Evolutionary conservation across 2,888 invertebrate genomes (phyloP), one percentile per base, ranked within the genome.

Genomic region (Aethes cnicana): DNA sequence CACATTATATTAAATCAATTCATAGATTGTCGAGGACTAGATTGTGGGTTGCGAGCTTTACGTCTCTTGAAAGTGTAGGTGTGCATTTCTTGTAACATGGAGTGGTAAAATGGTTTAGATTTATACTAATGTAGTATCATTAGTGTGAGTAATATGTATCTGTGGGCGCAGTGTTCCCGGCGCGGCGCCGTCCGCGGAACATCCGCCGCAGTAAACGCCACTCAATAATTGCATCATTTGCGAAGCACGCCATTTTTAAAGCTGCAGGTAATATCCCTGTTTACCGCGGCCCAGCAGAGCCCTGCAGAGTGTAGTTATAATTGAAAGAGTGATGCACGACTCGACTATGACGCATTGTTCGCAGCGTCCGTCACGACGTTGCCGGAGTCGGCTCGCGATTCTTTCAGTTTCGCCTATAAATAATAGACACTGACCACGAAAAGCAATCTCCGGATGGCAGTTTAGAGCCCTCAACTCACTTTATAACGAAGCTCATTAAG

Each of bases 401-500:
- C 78, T 75, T 80, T 77, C 69, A 74, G 78, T 77, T 82, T 81
- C 67, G 62, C 75, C 76, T 80, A 84, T 85, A 85, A 85, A 84
- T 81, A 84, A 81, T 77, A 83, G 76, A 77, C 72, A 68, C 77
- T 77, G 75, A 83, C 84, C 83, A 83, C 85, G 84, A 84, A 84
- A 86, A 84, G 82, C 83, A 86, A 87, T 87, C 81, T 84, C 75
- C 64, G 75, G 74, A 77, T 83, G 84, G 83, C 81, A 84, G 80
- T 80, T 85, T 81, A 84, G 77, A 74, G 78, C 81, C 75, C 76
- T 81, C 78, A 69, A 72, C 75, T 78, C 81, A 81, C 81, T 85
- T 85, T 86, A 86, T 85, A 84, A 84, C 83, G 74, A 78, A 81
- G 74, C 77, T 82, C 82, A 80, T 85, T 85, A 85, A 84, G 78